Base-by-base conservation (phyloP, 2,888 invertebrate genomes). In the Parthenolecanium corni region DNA sequence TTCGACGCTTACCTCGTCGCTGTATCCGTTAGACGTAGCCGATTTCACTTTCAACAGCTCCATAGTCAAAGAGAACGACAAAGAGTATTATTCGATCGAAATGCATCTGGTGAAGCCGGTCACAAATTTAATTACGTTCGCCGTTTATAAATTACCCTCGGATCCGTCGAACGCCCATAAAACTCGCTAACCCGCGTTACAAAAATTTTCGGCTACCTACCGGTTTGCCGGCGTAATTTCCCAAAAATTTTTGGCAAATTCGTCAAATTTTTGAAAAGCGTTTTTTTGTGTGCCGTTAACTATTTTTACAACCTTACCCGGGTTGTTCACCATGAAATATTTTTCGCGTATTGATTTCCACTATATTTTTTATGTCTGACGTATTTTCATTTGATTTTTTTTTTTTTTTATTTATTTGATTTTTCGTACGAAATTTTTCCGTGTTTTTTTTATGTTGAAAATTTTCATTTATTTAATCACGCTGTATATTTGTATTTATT, bases 71-170 rank as follows among this genome's bases (percentile, higher is more conserved):
- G 66, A 4, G 52, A 53, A 0, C 24, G 66, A 25, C 62, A 66
- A 12, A 40, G 64, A 31, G 21, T 49, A 21, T 14, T 49, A 49
- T 14, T 49, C 49, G 49, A 44, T 71, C 3, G 62, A 51, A 3
- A 68, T 71, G 11, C 18, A 23, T 25, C 57, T 70, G 3, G 64
- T 57, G 2, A 38, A 23, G 3, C 65, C 67, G 4, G 64, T 58
- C 3, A 66, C 54, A 14, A 66, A 72, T 64, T 40, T 71, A 6
- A 51, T 69, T 1, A 69, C 70, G 1, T 71, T 72, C 40, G 70
- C 70, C 5, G 31, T 73, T 9, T 72, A 70, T 52, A 66, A 66
- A 38, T 21, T 66, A 16, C 66, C 65, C 11, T 49, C 49, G 6
- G 49, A 49, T 23, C 49, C 49, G 49, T 49, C 49, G 9, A 20